Base-by-base conservation (phyloP, 2,113 vertebrate species). In the Crotalus viridis region DNA sequence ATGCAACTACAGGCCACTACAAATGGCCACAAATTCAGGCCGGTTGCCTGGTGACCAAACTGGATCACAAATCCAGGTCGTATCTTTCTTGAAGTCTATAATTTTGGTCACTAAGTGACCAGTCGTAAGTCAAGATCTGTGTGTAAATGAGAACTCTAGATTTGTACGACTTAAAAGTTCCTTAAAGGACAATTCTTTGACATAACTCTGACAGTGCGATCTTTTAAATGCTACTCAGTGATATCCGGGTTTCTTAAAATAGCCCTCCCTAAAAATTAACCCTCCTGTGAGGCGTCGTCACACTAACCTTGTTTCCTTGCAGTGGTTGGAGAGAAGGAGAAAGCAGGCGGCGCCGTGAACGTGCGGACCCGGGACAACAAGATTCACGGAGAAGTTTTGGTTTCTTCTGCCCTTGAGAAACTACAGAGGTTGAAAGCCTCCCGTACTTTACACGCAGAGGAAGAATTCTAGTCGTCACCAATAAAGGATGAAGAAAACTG, bases 271-370 rank as follows among this genome's bases (percentile, higher is more conserved):
- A 12, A 19, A 17, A 26, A 21, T 2, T 88, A 4, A 87, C 2
- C 1, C 0, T 87, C 69, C 17, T 81, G 33, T 39, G n/a, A 74
- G n/a, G 8, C 22, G 12, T 13, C 1, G 4, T 54, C 17, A 17
- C 26, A 33, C 15, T 33, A 43, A 85, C 2, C 5, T 12, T 94
- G 0, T 94, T 89, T 93, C 97, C 94, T 96, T 97, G 87, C 97
- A 99, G 99, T 99, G 97, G 99, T 99, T 90, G 99, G 99, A 93
- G 99, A 99, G 97, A 99, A 99, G 95, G 99, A 99, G 96, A 99
- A 98, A 96, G 95, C 96, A 95, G 98, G 98, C 57, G 96, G 97
- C 57, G 91, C 98, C 22, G 98, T 99, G 95, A 99, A 98, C 0
- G 98, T 99, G 94, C 97, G 98, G 93, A 99, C 99, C 3, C 98